A percentile compares a stretch with the other conserved stretches of the same genome.
Conservation (phyloP, 2,888 invertebrate genomes). For the Siphonodentalium dalli region DNA sequence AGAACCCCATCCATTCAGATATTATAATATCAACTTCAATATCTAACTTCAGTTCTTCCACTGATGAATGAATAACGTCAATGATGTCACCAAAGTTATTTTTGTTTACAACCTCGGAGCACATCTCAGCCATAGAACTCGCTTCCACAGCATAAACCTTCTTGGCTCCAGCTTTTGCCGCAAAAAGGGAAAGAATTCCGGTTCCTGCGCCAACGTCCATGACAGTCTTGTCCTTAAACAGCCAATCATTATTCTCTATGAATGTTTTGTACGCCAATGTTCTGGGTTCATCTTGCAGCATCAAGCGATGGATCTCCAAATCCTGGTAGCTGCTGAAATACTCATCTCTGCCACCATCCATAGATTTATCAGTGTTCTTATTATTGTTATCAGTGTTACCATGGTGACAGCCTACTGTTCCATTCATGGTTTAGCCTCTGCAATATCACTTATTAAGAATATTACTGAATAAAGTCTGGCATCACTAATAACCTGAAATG, state of each 20-base stretch:
- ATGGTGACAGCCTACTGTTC: no score
- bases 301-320: slow-evolving; percentile 57
- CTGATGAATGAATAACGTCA: slow-evolving; percentile 48
- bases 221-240: slow-evolving; percentile 57
- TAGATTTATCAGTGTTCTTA: no score
- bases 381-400: no score
- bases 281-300: slow-evolving; percentile 60
- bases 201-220: slow-evolving; percentile 69
- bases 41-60: slow-evolving; percentile 54
- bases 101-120: slow-evolving; percentile 47
- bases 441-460: no score
- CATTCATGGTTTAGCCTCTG: no score
- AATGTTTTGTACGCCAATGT: slow-evolving; percentile 59
- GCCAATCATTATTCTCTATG: slow-evolving; percentile 53
- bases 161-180: slow-evolving; percentile 59
- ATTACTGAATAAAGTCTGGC: no score
- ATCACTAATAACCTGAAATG: no score
- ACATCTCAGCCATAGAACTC: slow-evolving; percentile 47
- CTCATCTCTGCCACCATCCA: no score
- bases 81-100: slow-evolving; percentile 52
- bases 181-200: slow-evolving; percentile 62
- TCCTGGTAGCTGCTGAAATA: slow-evolving; percentile 60
- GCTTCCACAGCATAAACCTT: slow-evolving; percentile 62
- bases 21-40: slow-evolving; percentile 59
- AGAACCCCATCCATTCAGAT: slow-evolving; percentile 66